A percentile compares a stretch with the other conserved stretches of the same genome.
These are phyloP conservation scores for Mastacembelus armatus DNA, from an alignment of 2,797 vertebrate genomes.

Conservation along the genomic window DNA sequence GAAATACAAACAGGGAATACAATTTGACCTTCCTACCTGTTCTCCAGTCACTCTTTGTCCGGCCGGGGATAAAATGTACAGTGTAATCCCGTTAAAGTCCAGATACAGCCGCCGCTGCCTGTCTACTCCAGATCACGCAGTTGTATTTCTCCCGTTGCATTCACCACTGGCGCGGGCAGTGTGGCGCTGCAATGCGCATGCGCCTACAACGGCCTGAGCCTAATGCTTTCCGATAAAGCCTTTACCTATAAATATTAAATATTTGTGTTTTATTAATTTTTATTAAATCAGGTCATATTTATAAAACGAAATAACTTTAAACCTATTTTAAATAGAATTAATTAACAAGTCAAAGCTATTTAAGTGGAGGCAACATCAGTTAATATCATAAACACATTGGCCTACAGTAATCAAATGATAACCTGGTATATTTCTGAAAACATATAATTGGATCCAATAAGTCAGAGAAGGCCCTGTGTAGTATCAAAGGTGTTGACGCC, in stretches of 20 bases:
- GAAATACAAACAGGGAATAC: background rate
- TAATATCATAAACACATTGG: background rate
- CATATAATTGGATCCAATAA: background rate
- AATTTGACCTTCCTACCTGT: slow-evolving; percentile 58
- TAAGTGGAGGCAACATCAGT: background rate
- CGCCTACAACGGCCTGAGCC: slow-evolving; percentile 10
- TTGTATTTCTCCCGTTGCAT: slow-evolving; percentile 77
- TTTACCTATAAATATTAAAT: background rate
- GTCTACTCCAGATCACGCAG: slow-evolving; percentile 79
- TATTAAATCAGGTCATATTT: no score
- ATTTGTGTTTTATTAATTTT: background rate
- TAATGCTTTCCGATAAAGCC: background rate
- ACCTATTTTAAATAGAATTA: background rate
- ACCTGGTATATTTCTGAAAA: no score
- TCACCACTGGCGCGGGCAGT: slow-evolving; percentile 76
- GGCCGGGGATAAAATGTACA: slow-evolving; percentile 33
- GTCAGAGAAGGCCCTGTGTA: background rate
- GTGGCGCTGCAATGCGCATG: slow-evolving; percentile 65
- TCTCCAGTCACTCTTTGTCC: slow-evolving; percentile 62
- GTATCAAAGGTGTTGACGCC: no score
- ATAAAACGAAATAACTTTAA: no score
- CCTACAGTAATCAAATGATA: background rate
- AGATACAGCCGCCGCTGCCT: slow-evolving; percentile 62
- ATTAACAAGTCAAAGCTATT: background rate
- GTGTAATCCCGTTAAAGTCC: slow-evolving; percentile 46